A percentile compares a stretch with the other conserved stretches of the same genome.
phyloP scores from a whole-genome alignment of 2,888 invertebrate species.

The Altica lythri region DNA sequence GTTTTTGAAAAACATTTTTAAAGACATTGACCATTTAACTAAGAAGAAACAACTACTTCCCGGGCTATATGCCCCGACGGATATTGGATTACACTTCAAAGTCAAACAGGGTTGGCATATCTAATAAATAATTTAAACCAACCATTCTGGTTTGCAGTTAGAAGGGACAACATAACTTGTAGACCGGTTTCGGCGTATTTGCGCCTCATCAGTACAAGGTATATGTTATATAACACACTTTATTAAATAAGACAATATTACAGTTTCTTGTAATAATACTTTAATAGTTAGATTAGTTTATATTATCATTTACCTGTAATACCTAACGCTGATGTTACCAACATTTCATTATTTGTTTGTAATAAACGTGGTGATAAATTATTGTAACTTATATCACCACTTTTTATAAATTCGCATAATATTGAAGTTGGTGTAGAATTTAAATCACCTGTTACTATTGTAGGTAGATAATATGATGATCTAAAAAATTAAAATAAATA shows the following conservation, averaged over 20 bases:
- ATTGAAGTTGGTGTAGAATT: constrained; percentile 80
- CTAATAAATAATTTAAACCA: neutral
- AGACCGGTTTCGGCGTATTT: too few relatives aligned
- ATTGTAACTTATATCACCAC: constrained; percentile 63
- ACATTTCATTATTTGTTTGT: constrained; percentile 41
- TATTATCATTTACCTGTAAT: constrained; percentile 56
- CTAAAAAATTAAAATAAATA: constrained; percentile 31
- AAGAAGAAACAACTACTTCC: too few relatives aligned
- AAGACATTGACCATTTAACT: too few relatives aligned
- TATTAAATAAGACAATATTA: neutral
- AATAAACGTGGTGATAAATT: constrained; percentile 49
- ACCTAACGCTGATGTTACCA: constrained; percentile 53
- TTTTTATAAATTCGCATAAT: constrained; percentile 70
- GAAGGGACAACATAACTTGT: too few relatives aligned
- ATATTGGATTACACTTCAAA: too few relatives aligned
- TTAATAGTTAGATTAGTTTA: neutral
- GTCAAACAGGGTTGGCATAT: too few relatives aligned
- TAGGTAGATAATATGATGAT: constrained; percentile 65
- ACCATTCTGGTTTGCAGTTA: neutral
- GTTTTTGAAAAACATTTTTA: too few relatives aligned
- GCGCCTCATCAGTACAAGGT: too few relatives aligned
- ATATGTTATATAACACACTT: too few relatives aligned
- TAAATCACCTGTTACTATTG: constrained; percentile 91
- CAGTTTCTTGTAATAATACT: too few relatives aligned
- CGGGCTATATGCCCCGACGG: too few relatives aligned